A percentile compares a stretch with the other conserved stretches of the same genome.
phyloP scores from a whole-genome alignment of 2,113 vertebrate species.

The Heliornis fulica region DNA sequence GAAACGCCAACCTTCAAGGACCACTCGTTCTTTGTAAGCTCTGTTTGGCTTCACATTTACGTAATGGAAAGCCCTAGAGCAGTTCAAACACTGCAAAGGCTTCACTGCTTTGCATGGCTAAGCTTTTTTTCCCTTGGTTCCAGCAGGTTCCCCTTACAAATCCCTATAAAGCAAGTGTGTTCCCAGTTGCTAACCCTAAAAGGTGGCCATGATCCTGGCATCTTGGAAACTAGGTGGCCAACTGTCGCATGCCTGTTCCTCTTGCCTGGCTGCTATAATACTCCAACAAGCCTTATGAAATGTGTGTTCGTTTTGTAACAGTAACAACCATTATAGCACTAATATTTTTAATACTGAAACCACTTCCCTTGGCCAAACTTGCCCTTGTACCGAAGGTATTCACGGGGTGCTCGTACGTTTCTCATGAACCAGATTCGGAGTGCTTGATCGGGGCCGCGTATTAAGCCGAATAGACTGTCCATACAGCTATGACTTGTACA shows the following conservation, averaged over 20 bases:
- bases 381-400: neutral
- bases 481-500: neutral
- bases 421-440: neutral
- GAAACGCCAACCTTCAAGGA: conserved; percentile 96
- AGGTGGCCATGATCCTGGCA: neutral
- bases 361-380: neutral
- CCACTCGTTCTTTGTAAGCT: conserved; percentile 93
- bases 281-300: neutral
- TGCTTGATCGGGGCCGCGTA: neutral
- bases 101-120: neutral
- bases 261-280: neutral
- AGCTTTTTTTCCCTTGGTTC: neutral
- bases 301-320: neutral
- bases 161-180: neutral
- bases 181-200: neutral
- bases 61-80: neutral
- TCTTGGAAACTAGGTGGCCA: neutral
- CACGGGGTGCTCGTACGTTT: neutral
- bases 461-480: neutral
- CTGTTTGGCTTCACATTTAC: neutral
- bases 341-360: neutral
- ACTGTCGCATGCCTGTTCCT: neutral
- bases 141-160: neutral
- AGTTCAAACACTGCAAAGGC: neutral
- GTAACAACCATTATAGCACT: neutral